Evolutionary conservation across 1,140 invertebrate species (phyloP), one percentile per base, ranked within the genome.

Genomic region (Aphelenchoides besseyi): DNA sequence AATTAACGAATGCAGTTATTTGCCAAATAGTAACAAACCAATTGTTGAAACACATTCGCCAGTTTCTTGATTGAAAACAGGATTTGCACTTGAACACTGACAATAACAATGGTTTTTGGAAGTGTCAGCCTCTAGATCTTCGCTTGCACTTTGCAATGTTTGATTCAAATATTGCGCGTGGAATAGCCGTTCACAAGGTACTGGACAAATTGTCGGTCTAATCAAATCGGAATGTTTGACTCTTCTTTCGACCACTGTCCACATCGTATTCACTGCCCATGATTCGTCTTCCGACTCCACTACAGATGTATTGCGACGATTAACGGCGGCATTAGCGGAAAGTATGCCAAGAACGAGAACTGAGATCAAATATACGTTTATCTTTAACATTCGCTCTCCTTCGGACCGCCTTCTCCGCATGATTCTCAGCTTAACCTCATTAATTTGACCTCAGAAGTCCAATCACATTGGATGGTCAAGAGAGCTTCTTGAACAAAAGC

Each of bases 31-130:
- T 18, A 30, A 67, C 3, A 62, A 32, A 55, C 37, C 30, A 18
- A 68, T 68, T 26, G 18, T 68, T 32, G 26, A n/a, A 26, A 67
- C 18, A 68, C 69, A 70, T 35, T 70, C 35, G 9, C 69, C 69
- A 23, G 48, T 41, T 35, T 29, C 32, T 67, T 70, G 69, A 23
- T 52, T n/a, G 52, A 70, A 70, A 26, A 33, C 37, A 12, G 69
- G 69, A 26, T 18, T 59, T 53, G 32, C 54, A 23, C 30, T 37
- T 67, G 69, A 36, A 53, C 69, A 67, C 23, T 61, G 62, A 18
- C 69, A 67, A 23, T 29, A 26, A 62, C 59, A 70, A 29, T 18
- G 9, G 16, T 28, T 35, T 36, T 29, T 30, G 36, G n/a, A 18
- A 18, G 18, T 5, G 12, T 16, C 16, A 33, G 18, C 32, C 32